These are phyloP conservation scores for Masnerella sp. DNA, from an alignment of 2,888 invertebrate species.

Conservation along the genomic window DNA sequence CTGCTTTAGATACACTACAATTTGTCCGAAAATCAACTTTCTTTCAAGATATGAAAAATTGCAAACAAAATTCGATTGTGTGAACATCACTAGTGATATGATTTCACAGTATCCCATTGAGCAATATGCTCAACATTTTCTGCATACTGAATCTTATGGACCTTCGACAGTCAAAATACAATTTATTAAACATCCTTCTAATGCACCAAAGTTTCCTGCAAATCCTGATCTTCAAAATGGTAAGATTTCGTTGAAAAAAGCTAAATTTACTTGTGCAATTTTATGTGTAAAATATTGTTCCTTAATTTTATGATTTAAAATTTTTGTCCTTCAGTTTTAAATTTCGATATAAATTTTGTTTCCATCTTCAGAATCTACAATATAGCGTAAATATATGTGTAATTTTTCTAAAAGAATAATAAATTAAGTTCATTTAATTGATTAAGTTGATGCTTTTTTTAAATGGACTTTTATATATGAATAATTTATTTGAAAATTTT, in stretches of 20 bases:
- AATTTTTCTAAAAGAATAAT: no score
- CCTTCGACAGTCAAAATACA: slow-evolving; percentile 15
- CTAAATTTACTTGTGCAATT: no score
- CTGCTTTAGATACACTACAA: slow-evolving; percentile 2
- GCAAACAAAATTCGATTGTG: slow-evolving; percentile 26
- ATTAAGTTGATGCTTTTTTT: no score
- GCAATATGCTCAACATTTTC: background rate
- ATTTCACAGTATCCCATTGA: background rate
- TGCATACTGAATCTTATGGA: background rate
- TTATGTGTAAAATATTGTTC: no score
- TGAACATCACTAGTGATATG: slow-evolving; percentile 6
- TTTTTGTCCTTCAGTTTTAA: no score
- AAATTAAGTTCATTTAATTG: no score
- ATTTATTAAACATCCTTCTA: background rate
- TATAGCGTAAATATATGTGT: no score
- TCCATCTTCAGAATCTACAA: no score
- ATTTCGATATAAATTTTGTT: no score
- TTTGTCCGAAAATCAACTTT: slow-evolving; percentile 21
- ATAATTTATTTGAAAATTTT: background rate
- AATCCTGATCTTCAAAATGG: background rate
- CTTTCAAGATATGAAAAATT: slow-evolving; percentile 29
- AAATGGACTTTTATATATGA: no score
- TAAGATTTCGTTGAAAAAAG: background rate
- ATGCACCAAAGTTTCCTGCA: background rate
- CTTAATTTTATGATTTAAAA: no score